A percentile compares a stretch with the other conserved stretches of the same genome.
Evolutionary conservation across 2,113 vertebrate genomes (phyloP).

Genomic region (Physeter macrocephalus): DNA sequence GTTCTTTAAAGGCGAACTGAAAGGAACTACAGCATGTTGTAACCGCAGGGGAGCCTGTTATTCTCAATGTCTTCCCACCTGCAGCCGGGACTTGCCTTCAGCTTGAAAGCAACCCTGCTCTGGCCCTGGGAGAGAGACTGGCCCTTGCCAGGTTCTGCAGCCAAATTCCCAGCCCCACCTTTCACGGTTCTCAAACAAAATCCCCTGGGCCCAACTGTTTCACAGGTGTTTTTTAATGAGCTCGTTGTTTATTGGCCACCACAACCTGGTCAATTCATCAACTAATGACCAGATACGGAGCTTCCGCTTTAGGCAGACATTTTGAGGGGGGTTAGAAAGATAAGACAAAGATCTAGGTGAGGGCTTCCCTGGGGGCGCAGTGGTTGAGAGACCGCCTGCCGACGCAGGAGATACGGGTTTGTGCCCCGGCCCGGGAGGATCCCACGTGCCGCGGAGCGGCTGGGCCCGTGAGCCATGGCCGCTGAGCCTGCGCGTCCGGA

Average conservation of each 20-base stretch:
- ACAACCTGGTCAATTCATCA: neutral
- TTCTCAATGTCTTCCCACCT: neutral
- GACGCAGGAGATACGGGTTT: too few relatives aligned
- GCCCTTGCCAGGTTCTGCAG: neutral
- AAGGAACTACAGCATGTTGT: neutral
- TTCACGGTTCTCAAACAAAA: neutral
- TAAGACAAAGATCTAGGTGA: neutral
- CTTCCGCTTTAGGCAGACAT: neutral
- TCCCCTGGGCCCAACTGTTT: neutral
- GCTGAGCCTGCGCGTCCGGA: too few relatives aligned
- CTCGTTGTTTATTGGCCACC: neutral
- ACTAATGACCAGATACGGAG: neutral
- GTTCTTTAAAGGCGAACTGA: neutral
- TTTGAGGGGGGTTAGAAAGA: neutral
- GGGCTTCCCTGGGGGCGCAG: too few relatives aligned
- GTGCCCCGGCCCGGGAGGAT: too few relatives aligned
- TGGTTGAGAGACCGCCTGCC: too few relatives aligned
- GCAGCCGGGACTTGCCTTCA: neutral
- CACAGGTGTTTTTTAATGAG: neutral
- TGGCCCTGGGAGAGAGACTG: neutral
- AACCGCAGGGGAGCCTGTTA: fast-evolving
- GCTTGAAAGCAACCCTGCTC: neutral
- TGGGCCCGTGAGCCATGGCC: too few relatives aligned
- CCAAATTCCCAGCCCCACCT: neutral
- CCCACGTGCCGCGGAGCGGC: too few relatives aligned